These are phyloP conservation scores for Drosophila pegasa DNA, from an alignment of 2,888 invertebrate genomes.

Conservation along the genomic window DNA sequence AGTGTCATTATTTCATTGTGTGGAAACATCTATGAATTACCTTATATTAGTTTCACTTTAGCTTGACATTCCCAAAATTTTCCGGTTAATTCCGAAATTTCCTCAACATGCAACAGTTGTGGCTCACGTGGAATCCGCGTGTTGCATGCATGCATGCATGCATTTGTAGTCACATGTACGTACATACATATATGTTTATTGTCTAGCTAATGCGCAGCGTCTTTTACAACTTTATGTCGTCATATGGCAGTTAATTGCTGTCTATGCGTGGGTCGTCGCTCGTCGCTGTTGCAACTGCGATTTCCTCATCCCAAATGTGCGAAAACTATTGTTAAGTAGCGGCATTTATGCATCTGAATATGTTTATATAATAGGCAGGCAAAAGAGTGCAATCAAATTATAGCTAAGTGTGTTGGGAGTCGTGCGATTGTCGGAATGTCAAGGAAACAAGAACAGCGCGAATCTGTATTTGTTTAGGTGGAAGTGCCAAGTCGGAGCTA, in stretches of 20 bases:
- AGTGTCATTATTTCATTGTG: background rate
- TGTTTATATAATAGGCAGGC: constrained; percentile 5
- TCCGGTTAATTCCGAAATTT: constrained; percentile 21
- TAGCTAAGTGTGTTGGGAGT: background rate
- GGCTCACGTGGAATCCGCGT: constrained; percentile 25
- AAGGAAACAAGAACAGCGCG: background rate
- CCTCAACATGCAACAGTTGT: constrained; percentile 19
- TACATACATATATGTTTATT: constrained; percentile 22
- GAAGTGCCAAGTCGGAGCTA: constrained; percentile 13
- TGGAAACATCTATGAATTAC: constrained; percentile 6
- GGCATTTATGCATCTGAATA: background rate
- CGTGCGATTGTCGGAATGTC: constrained; percentile 2
- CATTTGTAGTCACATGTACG: background rate
- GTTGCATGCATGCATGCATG: constrained; percentile 5
- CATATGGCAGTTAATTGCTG: constrained; percentile 61
- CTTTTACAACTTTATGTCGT: constrained; percentile 34
- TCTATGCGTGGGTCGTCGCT: constrained; percentile 65
- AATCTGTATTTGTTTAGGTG: constrained; percentile 22
- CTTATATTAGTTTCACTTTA: constrained; percentile 24
- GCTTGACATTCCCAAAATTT: constrained; percentile 33
- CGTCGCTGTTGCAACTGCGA: constrained; percentile 55
- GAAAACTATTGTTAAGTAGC: constrained; percentile 45
- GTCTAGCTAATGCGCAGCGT: constrained; percentile 30
- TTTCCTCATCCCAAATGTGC: constrained; percentile 57
- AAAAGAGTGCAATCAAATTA: constrained; percentile 9